Conservation (phyloP, 37 sponge, comb jelly and placozoan genomes). For the Tethya wilhelma region DNA sequence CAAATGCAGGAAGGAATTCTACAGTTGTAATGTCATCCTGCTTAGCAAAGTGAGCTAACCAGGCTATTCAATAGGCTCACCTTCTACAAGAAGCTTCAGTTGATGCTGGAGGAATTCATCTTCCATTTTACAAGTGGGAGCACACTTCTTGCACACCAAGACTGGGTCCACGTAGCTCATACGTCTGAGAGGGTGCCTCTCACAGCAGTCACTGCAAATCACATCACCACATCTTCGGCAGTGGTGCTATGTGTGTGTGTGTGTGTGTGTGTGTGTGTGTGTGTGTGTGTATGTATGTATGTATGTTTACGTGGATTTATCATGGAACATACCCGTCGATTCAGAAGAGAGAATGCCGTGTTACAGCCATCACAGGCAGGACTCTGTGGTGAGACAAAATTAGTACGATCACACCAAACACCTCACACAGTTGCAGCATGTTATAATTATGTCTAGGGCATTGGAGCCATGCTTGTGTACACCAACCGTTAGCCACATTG, state of each 20-base stretch:
- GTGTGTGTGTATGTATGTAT: not conserved
- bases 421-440: too few relatives aligned
- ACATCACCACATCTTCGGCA: constrained; percentile 83
- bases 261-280: too few relatives aligned
- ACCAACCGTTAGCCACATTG: too few relatives aligned
- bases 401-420: not conserved
- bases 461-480: too few relatives aligned
- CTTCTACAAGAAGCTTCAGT: constrained; percentile 54
- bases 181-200: constrained; percentile 50
- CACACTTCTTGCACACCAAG: constrained; percentile 60
- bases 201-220: constrained; percentile 64
- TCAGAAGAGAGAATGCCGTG: constrained; percentile 40
- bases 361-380: constrained; percentile 53
- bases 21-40: not conserved
- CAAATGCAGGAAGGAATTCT: not conserved
- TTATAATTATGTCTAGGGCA: too few relatives aligned
- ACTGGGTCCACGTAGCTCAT: constrained; percentile 88
- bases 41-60: not conserved
- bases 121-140: constrained; percentile 53
- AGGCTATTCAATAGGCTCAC: constrained; percentile 22
- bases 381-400: constrained; percentile 30
- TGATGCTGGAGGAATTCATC: constrained; percentile 63
- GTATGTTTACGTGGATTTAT: not conserved
- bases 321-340: constrained; percentile 57
- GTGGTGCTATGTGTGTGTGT: constrained; percentile 90